A percentile compares a stretch with the other conserved stretches of the same genome.
Evolutionary conservation across 2,888 invertebrate genomes (phyloP).

Genomic region (Torymus tubicola): DNA sequence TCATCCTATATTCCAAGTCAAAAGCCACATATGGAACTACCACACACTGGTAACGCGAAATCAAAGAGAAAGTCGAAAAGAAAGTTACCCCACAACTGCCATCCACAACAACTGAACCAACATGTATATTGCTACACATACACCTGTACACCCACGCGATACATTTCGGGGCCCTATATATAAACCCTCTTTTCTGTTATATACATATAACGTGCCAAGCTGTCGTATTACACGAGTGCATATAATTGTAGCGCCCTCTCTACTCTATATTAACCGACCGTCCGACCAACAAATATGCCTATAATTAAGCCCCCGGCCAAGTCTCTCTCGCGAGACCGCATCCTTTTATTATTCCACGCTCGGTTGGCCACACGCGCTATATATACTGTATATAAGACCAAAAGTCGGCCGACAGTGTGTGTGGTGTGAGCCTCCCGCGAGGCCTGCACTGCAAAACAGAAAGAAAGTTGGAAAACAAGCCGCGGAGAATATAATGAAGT

Average conservation of each 20-base stretch:
- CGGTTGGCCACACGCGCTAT: constrained; percentile 50
- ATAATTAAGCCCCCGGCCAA: constrained; percentile 64
- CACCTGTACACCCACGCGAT: no score
- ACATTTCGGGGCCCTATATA: constrained; percentile 16
- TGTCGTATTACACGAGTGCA: constrained; percentile 66
- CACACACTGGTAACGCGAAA: no score
- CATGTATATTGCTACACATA: no score
- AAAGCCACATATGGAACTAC: no score
- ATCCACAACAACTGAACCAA: no score
- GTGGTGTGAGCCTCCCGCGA: neutral
- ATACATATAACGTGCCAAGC: constrained; percentile 61
- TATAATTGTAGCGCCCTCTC: constrained; percentile 63
- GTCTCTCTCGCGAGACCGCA: constrained; percentile 60
- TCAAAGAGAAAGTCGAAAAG: no score
- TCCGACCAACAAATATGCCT: constrained; percentile 67
- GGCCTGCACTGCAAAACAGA: constrained; percentile 32
- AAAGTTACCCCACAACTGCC: no score
- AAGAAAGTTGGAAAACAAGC: constrained; percentile 40
- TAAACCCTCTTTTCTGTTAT: neutral
- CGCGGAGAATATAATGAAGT: neutral
- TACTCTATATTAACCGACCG: neutral
- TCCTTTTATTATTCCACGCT: constrained; percentile 62
- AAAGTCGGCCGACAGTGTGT: constrained; percentile 45
- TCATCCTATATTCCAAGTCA: no score
- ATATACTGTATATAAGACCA: constrained; percentile 36